Evolutionary conservation across 2,113 vertebrate genomes (phyloP).

Genomic region (Phaethornis superciliosus): DNA sequence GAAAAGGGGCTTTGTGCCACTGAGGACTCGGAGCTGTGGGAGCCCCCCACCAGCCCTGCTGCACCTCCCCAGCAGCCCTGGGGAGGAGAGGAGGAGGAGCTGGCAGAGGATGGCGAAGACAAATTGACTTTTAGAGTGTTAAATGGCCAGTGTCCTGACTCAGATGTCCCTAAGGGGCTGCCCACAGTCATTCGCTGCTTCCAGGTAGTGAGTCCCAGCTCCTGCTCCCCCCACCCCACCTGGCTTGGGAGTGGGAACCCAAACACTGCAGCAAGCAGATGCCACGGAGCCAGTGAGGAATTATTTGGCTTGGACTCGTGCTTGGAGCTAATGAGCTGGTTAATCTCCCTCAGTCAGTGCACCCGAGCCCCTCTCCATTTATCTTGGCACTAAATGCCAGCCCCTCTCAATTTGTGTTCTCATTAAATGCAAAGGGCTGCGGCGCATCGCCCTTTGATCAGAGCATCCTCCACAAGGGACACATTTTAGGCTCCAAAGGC

Average conservation of each 20-base stretch:
- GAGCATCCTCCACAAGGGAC: not conserved
- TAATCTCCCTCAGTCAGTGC: not conserved
- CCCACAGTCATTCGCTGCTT: conserved; percentile 80
- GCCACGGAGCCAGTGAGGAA: not conserved
- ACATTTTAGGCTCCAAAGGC: not conserved
- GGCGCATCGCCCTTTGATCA: not conserved
- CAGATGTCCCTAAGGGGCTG: conserved; percentile 42
- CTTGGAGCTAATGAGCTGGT: not conserved
- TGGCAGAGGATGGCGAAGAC: conserved; percentile 72
- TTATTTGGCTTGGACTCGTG: not conserved
- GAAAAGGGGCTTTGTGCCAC: conserved; percentile 44
- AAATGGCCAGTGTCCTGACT: conserved; percentile 49
- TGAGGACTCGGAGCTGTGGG: conserved; percentile 32
- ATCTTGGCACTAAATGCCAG: not conserved
- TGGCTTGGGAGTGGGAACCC: not conserved
- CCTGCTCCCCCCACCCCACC: not conserved
- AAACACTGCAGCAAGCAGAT: conserved; percentile 71
- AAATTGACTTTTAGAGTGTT: conserved; percentile 56
- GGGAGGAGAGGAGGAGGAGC: conserved; percentile 46
- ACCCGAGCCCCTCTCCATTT: not conserved
- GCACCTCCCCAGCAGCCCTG: conserved; percentile 27
- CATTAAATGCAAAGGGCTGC: not conserved
- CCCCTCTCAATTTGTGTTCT: not conserved
- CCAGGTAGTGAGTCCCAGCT: conserved; percentile 76
- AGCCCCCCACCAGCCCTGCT: conserved; percentile 32